Percentiles rank a stretch among this genome's conserved stretches.
Evolutionary conservation across 1,140 invertebrate species (phyloP).

Genomic region (Ctenoplectra terminalis): DNA sequence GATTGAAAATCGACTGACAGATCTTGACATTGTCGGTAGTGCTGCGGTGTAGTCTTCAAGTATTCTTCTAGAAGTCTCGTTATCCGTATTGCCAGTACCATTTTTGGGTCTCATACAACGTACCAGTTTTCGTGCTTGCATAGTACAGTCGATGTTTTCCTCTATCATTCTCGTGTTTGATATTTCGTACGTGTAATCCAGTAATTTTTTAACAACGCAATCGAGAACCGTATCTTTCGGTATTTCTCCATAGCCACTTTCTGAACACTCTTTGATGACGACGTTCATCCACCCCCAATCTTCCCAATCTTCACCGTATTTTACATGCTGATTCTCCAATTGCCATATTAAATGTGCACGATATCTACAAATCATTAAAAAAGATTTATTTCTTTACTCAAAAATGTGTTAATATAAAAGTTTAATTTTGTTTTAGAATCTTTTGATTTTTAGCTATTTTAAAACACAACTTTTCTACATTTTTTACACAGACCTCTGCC

Average conservation of each 20-base stretch:
- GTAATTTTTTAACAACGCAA: slow-evolving; percentile 69
- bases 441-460: not conserved
- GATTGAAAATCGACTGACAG: slow-evolving; percentile 24
- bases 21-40: slow-evolving; percentile 43
- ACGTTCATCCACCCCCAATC: slow-evolving; percentile 78
- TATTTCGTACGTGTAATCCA: slow-evolving; percentile 59
- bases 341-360: slow-evolving; percentile 74
- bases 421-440: not conserved
- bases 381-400: not conserved
- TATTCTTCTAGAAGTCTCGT: slow-evolving; percentile 51
- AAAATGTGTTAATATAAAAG: not conserved
- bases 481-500: not conserved
- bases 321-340: slow-evolving; percentile 73
- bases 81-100: slow-evolving; percentile 34
- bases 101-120: slow-evolving; percentile 59
- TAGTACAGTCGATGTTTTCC: slow-evolving; percentile 37
- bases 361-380: slow-evolving; percentile 59
- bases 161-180: slow-evolving; percentile 14
- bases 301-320: slow-evolving; percentile 74
- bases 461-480: not conserved
- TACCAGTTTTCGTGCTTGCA: slow-evolving; percentile 56
- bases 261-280: slow-evolving; percentile 72
- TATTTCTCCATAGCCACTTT: slow-evolving; percentile 68
- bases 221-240: slow-evolving; percentile 72
- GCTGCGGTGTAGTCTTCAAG: slow-evolving; percentile 54